These are phyloP conservation scores for Musca domestica DNA, from an alignment of 1,140 invertebrate genomes.

Conservation along the genomic window DNA sequence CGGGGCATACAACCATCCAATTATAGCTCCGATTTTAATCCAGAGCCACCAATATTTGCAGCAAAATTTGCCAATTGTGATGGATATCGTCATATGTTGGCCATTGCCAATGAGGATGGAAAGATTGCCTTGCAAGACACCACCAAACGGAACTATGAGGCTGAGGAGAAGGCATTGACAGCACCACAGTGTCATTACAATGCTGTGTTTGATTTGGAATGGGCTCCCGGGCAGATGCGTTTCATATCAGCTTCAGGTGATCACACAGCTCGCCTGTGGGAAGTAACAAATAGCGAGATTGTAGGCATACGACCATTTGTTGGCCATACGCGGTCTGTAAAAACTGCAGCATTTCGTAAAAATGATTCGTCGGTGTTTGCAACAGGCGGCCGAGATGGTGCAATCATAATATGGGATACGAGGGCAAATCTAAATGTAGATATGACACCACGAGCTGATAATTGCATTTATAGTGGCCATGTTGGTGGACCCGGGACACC, in stretches of 20 bases:
- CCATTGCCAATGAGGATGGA: conserved; percentile 83
- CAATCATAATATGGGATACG: conserved; percentile 81
- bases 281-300: conserved; percentile 62
- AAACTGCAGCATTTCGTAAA: conserved; percentile 70
- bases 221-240: conserved; percentile 72
- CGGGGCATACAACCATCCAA: conserved; percentile 55
- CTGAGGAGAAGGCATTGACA: conserved; percentile 53
- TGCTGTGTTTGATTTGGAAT: conserved; percentile 85
- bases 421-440: conserved; percentile 57
- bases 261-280: conserved; percentile 75
- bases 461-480: conserved; percentile 64
- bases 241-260: conserved; percentile 83
- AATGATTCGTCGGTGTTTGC: conserved; percentile 74
- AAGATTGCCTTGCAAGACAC: conserved; percentile 55
- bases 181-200: conserved; percentile 73
- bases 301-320: conserved; percentile 61
- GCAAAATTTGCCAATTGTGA: conserved; percentile 63
- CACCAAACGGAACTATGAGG: conserved; percentile 38
- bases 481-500: conserved; percentile 56
- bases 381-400: conserved; percentile 80
- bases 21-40: conserved; percentile 54
- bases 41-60: conserved; percentile 64
- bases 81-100: conserved; percentile 68
- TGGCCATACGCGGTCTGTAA: conserved; percentile 76
- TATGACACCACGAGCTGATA: conserved; percentile 59